Evolutionary conservation across 2,797 vertebrate species (phyloP).

Genomic region (Rhinophrynus dorsalis): DNA sequence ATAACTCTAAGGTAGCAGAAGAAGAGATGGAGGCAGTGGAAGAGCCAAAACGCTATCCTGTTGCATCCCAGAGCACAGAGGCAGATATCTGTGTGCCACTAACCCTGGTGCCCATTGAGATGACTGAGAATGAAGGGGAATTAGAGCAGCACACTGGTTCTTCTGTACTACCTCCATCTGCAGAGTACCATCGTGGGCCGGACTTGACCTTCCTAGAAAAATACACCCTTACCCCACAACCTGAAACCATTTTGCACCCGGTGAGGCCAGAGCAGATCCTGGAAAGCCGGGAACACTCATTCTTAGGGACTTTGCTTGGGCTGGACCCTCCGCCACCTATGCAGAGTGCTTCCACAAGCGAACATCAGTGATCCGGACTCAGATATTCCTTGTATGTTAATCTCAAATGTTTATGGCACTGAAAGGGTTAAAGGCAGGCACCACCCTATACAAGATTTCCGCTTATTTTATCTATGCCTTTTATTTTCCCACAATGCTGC

Average conservation of each 20-base stretch:
- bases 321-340: constrained; percentile 80
- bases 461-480: too few relatives aligned
- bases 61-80: constrained; percentile 64
- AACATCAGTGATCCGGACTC: constrained; percentile 65
- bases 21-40: constrained; percentile 63
- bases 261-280: constrained; percentile 90
- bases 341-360: constrained; percentile 75
- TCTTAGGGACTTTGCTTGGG: constrained; percentile 88
- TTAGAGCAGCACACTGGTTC: constrained; percentile 59
- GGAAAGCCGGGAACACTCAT: constrained; percentile 89
- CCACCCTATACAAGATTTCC: too few relatives aligned
- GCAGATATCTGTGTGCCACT: constrained; percentile 66
- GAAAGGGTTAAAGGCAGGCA: constrained; percentile 22
- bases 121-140: constrained; percentile 64
- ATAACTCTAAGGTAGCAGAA: constrained; percentile 76
- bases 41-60: constrained; percentile 65
- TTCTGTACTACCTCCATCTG: constrained; percentile 67
- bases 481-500: too few relatives aligned
- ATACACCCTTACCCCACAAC: constrained; percentile 93
- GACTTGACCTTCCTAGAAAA: constrained; percentile 94
- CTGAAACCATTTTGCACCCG: constrained; percentile 86
- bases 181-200: constrained; percentile 78
- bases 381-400: constrained; percentile 54
- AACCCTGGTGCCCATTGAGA: constrained; percentile 73
- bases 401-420: not conserved